Evolutionary conservation across 1,140 invertebrate genomes (phyloP), one percentile per base, ranked within the genome.

Genomic region (Drosophila suzukii): DNA sequence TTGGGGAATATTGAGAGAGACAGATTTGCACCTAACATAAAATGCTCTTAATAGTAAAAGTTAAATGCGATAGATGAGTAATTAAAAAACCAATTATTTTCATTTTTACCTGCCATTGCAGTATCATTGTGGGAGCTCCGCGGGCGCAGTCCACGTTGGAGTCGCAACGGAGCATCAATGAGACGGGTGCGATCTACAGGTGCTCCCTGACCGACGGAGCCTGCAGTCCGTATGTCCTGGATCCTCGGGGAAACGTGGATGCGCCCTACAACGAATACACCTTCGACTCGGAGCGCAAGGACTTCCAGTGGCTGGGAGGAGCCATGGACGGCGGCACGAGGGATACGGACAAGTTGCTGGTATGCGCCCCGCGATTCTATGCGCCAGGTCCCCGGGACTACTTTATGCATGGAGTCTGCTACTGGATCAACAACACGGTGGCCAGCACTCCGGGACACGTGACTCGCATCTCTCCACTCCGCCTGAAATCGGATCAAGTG

Each of bases 381-480:
- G 72, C 92, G 2, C 86, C 91, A 6, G 54, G 61, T 0, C 10
- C 34, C 0, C 68, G 54, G 24, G 91, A 92, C 38, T 90, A 92
- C 30, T 72, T 92, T 17, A 83, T 93, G 91, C 92, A 93, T 54
- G 93, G 93, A 1, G 88, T 93, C 24, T 94, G 93, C 65, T 93
- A 93, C 30, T 92, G 91, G 78, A 84, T 91, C 5, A n/a, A 80
- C 0, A 62, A 91, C 47, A 92, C 92, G 0, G 30, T 91, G 6
- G 38, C 51, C 12, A 74, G 82, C n/a, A 61, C 67, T 17, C 92
- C 92, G 0, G 54, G 54, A 6, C 63, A 81, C 13, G 67, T 92
- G 0, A 78, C 68, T 0, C 74, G 75, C 10, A 92, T 92, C 15
- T 90, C 91, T 0, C 92, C 92, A 12, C 55, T 92, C 17, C 79